A percentile compares a stretch with the other conserved stretches of the same genome.
Evolutionary conservation across 1,140 invertebrate genomes (phyloP).

Genomic region (Drosophila sucinea): DNA sequence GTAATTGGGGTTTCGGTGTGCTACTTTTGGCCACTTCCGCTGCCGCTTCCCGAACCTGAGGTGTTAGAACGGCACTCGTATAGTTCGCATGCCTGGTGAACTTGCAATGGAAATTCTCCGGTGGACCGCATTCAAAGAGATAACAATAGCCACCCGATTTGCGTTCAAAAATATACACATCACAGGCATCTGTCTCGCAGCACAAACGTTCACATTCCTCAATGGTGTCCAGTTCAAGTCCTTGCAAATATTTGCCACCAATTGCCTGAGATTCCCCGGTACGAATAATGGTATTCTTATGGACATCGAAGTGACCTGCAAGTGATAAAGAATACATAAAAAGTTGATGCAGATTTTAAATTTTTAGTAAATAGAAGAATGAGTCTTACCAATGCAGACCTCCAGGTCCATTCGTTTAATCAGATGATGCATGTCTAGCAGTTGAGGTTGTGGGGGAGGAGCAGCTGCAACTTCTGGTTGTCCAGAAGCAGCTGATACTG

Average conservation of each 20-base stretch:
- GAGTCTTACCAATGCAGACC: conserved; percentile 68
- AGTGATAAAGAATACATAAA: not conserved
- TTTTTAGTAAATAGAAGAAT: no score
- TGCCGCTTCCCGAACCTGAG: conserved; percentile 37
- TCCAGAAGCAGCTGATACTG: conserved; percentile 30
- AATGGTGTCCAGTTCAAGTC: conserved; percentile 90
- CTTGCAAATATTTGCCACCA: conserved; percentile 95
- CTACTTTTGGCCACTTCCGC: conserved; percentile 44
- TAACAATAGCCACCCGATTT: conserved; percentile 95
- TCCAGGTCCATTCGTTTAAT: conserved; percentile 81
- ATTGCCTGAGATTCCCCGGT: conserved; percentile 93
- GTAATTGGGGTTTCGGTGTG: conserved; percentile 62
- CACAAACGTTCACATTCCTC: conserved; percentile 93
- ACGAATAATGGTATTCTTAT: conserved; percentile 94
- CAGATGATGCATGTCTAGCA: conserved; percentile 53
- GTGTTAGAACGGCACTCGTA: conserved; percentile 91
- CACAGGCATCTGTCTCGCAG: conserved; percentile 93
- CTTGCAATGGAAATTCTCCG: conserved; percentile 95
- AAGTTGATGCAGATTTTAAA: conserved; percentile 34
- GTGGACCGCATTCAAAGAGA: conserved; percentile 94
- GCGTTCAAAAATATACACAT: conserved; percentile 96
- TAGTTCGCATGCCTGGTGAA: conserved; percentile 95
- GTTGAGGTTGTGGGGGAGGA: conserved; percentile 13
- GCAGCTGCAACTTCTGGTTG: conserved; percentile 56
- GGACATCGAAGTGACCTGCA: conserved; percentile 91